phyloP scores from a whole-genome alignment of 1,140 invertebrate genomes.

The Ostrea denselamellosa region DNA sequence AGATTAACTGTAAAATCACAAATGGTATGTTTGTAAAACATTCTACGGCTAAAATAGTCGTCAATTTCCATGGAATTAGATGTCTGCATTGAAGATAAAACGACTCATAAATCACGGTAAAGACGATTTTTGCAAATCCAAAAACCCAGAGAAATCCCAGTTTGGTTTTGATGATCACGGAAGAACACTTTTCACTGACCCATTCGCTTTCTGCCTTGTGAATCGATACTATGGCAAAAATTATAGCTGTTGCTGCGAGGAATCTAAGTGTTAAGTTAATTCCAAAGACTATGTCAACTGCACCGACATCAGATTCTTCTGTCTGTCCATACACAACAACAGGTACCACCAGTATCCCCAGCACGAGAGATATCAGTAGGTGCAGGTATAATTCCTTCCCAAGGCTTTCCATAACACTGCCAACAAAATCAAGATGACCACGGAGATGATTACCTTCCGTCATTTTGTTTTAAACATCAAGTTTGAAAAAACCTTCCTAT shows the following conservation, averaged over 20 bases:
- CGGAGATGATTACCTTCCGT: not conserved
- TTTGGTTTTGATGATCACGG: not conserved
- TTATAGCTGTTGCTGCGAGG: not conserved
- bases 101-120: not conserved
- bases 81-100: slow-evolving; percentile 2
- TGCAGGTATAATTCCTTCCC: not conserved
- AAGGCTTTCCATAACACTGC: not conserved
- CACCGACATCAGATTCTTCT: not conserved
- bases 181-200: not conserved
- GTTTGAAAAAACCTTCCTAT: too few species aligned
- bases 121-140: not conserved
- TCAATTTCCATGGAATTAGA: not conserved
- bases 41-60: not conserved
- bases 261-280: not conserved
- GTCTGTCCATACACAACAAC: not conserved
- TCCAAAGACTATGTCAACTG: not conserved
- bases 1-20: not conserved
- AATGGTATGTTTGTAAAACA: not conserved
- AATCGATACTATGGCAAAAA: not conserved
- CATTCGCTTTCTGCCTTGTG: not conserved
- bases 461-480: not conserved
- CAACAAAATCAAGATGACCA: not conserved
- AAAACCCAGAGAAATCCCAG: not conserved
- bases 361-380: not conserved
- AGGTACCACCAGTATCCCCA: not conserved